These are phyloP conservation scores for Polymixis flavicincta DNA, from an alignment of 2,888 invertebrate species.

Conservation along the genomic window DNA sequence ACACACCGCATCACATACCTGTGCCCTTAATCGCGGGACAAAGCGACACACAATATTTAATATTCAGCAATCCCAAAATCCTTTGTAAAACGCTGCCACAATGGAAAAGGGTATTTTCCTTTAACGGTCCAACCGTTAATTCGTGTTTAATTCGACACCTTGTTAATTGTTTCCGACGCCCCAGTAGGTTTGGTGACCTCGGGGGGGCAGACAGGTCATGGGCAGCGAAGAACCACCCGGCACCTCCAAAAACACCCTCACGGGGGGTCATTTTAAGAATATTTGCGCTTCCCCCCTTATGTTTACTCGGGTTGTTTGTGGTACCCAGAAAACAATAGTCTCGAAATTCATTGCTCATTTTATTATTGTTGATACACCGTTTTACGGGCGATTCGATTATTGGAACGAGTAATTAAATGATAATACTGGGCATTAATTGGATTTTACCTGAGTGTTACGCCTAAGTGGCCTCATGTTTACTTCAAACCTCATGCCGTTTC, in stretches of 20 bases:
- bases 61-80: conserved; percentile 89
- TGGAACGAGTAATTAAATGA: conserved; percentile 90
- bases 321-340: conserved; percentile 90
- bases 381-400: conserved; percentile 90
- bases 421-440: conserved; percentile 90
- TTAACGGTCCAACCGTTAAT: conserved; percentile 89
- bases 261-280: conserved; percentile 89
- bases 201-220: conserved; percentile 78
- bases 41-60: conserved; percentile 89
- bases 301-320: conserved; percentile 90
- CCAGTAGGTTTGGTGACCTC: conserved; percentile 89
- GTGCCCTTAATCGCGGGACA: conserved; percentile 84
- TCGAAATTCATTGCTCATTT: conserved; percentile 90
- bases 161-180: conserved; percentile 90
- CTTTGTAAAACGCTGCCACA: conserved; percentile 87
- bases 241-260: conserved; percentile 77
- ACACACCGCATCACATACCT: conserved; percentile 77
- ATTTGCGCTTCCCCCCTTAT: conserved; percentile 88
- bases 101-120: conserved; percentile 90
- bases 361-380: conserved; percentile 90
- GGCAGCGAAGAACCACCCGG: conserved; percentile 80
- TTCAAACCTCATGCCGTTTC: conserved; percentile 57
- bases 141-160: conserved; percentile 91
- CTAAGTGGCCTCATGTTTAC: conserved; percentile 69
- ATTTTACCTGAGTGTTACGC: conserved; percentile 86